A percentile compares a stretch with the other conserved stretches of the same genome.
Conservation (phyloP, 2,888 invertebrate genomes). For the Melanophora roralis region DNA sequence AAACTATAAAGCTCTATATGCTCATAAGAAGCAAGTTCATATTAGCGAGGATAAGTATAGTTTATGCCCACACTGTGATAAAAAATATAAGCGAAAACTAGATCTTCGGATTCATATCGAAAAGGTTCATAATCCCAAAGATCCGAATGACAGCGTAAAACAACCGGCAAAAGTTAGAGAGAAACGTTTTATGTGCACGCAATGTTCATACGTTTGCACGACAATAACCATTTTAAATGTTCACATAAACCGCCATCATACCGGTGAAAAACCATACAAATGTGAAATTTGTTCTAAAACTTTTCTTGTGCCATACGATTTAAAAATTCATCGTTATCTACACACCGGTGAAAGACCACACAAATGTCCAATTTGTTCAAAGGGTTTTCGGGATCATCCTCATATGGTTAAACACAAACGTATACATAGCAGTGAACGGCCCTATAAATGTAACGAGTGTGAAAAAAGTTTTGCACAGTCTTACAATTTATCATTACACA, state of each 20-base stretch:
- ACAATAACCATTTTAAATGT: conserved; percentile 54
- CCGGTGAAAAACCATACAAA: conserved; percentile 56
- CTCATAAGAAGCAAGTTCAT: conserved; percentile 42
- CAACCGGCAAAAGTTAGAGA: conserved; percentile 36
- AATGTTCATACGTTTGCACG: conserved; percentile 49
- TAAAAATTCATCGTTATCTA: conserved; percentile 81
- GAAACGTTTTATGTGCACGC: conserved; percentile 56
- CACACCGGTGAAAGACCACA: conserved; percentile 83
- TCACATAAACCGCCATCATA: conserved; percentile 57
- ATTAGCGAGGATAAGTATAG: conserved; percentile 53
- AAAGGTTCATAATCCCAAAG: conserved; percentile 22
- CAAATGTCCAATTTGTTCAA: conserved; percentile 80
- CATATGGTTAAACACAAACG: conserved; percentile 54
- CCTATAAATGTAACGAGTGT: conserved; percentile 51
- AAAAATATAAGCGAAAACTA: conserved; percentile 44
- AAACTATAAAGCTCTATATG: conserved; percentile 32
- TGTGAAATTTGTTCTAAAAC: conserved; percentile 54
- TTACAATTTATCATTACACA: conserved; percentile 50
- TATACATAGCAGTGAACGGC: conserved; percentile 39
- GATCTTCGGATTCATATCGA: conserved; percentile 40
- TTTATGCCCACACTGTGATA: conserved; percentile 52
- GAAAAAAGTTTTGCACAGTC: conserved; percentile 48
- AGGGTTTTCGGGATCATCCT: conserved; percentile 47
- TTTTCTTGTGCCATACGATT: conserved; percentile 56
- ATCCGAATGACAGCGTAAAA: background rate